Percentiles rank a stretch among this genome's conserved stretches.
Evolutionary conservation across 2,888 invertebrate genomes (phyloP).

Genomic region (Pegoplata infirma): DNA sequence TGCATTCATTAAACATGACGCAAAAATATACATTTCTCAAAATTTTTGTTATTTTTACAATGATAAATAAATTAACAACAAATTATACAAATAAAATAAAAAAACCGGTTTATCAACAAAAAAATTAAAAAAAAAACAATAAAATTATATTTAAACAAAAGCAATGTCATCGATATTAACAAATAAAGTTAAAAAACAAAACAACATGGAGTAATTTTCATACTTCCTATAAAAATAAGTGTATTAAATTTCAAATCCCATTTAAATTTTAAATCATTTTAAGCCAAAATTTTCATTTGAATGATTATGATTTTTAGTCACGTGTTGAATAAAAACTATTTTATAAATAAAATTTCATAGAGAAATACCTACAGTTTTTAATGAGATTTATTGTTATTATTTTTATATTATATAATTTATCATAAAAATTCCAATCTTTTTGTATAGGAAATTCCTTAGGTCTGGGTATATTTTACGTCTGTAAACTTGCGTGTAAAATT

Average conservation of each 20-base stretch:
- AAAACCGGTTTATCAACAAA: conserved; percentile 5
- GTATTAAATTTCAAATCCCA: background rate
- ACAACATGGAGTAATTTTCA: background rate
- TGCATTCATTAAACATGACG: background rate
- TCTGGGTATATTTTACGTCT: background rate
- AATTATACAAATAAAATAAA: background rate
- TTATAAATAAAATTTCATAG: background rate
- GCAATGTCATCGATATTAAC: conserved; percentile 17
- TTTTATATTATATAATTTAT: background rate
- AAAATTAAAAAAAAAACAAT: background rate
- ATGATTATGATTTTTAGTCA: background rate
- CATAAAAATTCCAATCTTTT: background rate
- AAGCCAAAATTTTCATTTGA: background rate
- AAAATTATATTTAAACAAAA: background rate
- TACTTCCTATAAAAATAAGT: background rate
- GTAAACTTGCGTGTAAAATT: background rate
- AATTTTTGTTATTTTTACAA: background rate
- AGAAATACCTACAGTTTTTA: background rate
- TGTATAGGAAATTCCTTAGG: background rate
- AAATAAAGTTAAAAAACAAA: background rate
- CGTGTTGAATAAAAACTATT: background rate
- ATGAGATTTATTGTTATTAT: background rate
- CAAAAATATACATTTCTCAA: background rate
- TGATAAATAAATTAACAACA: no score
- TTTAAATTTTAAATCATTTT: background rate